Conservation (phyloP, 2,797 vertebrate genomes). For the Meda fulgida region DNA sequence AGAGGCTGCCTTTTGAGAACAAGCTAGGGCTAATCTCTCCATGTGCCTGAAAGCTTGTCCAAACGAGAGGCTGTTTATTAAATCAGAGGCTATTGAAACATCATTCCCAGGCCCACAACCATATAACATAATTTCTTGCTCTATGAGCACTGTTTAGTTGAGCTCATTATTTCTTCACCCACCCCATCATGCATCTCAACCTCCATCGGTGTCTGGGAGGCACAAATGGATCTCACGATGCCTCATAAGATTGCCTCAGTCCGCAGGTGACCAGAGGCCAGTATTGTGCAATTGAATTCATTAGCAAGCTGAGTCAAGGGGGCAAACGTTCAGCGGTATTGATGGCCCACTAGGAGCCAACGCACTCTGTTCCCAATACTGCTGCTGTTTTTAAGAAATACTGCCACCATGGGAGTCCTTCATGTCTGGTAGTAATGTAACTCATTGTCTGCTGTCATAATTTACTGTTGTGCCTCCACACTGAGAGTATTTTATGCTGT, state of each 20-base stretch:
- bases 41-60: constrained; percentile 32
- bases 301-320: neutral
- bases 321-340: constrained; percentile 4
- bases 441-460: constrained; percentile 14
- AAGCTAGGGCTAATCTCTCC: constrained; percentile 29
- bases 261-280: constrained; percentile 61
- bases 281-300: constrained; percentile 61
- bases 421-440: neutral
- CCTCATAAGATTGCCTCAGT: constrained; percentile 63
- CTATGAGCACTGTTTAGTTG: neutral
- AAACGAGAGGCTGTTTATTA: constrained; percentile 54
- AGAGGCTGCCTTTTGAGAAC: neutral
- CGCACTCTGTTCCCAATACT: neutral
- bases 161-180: constrained; percentile 29
- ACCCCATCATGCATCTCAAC: constrained; percentile 26
- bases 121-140: neutral
- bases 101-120: constrained; percentile 19
- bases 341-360: constrained; percentile 3
- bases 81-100: constrained; percentile 62
- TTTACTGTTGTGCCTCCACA: constrained; percentile 18
- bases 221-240: constrained; percentile 55
- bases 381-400: constrained; percentile 3
- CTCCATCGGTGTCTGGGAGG: constrained; percentile 61
- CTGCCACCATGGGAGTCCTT: neutral
- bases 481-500: neutral